A percentile compares a stretch with the other conserved stretches of the same genome.
These are phyloP conservation scores for Reticulitermes speratus DNA, from an alignment of 1,140 invertebrate genomes.

Conservation along the genomic window DNA sequence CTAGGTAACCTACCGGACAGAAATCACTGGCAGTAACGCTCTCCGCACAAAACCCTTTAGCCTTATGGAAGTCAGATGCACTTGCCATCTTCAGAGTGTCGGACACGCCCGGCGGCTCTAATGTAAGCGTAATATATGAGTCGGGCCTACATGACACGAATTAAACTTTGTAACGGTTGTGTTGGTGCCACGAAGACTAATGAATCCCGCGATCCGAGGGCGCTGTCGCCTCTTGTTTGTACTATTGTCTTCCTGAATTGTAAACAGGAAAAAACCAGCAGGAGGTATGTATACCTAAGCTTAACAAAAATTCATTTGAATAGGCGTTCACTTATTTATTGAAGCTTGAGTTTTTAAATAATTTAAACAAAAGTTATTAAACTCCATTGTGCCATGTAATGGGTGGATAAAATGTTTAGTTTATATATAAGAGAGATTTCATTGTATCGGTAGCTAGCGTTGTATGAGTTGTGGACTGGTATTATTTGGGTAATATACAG, in stretches of 20 bases:
- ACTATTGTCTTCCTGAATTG: not conserved
- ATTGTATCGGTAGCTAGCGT: not conserved
- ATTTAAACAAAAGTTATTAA: not conserved
- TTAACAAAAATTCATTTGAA: not conserved
- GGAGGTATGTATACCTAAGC: not conserved
- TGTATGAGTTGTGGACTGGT: too few species aligned
- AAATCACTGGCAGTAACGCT: too few species aligned
- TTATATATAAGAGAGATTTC: not conserved
- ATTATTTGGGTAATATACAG: too few species aligned
- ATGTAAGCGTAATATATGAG: not conserved
- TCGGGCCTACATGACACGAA: not conserved
- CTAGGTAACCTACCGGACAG: too few species aligned
- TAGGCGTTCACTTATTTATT: not conserved
- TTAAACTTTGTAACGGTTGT: not conserved
- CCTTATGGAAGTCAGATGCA: too few species aligned
- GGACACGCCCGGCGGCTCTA: not conserved
- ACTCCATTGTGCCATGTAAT: not conserved
- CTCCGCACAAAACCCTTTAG: too few species aligned
- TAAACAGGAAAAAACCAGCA: not conserved
- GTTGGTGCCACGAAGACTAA: too few species aligned
- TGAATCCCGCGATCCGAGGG: too few species aligned
- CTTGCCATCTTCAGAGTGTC: too few species aligned
- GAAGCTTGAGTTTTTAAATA: not conserved
- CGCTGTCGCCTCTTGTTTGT: not conserved
- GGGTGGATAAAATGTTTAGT: not conserved